phyloP scores from a whole-genome alignment of 2,113 vertebrate species.

The Ptilonorhynchus violaceus region DNA sequence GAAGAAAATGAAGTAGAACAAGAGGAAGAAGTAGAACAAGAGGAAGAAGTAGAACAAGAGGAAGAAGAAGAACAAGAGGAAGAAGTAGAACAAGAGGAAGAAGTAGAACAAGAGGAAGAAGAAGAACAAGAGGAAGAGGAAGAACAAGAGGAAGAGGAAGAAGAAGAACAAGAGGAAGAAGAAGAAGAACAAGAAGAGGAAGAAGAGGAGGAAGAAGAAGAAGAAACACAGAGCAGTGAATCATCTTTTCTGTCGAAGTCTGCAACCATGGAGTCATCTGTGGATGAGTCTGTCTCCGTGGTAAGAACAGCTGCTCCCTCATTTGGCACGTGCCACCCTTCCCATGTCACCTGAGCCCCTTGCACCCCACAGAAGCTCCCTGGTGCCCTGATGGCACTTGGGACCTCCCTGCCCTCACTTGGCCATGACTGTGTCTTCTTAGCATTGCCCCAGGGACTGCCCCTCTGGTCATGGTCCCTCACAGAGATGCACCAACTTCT shows the following conservation, averaged over 20 bases:
- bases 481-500: fast-evolving
- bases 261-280: too few relatives aligned
- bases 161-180: not conserved
- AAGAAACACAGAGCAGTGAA: conserved; percentile 13
- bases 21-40: conserved; percentile 27
- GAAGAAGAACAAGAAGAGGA: not conserved
- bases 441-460: not conserved
- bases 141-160: not conserved
- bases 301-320: not conserved
- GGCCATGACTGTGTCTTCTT: fast-evolving
- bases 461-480: not conserved
- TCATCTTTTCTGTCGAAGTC: not conserved
- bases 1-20: conserved; percentile 13
- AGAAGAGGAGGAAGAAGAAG: not conserved
- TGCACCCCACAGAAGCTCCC: not conserved
- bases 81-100: not conserved
- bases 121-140: conserved; percentile 18
- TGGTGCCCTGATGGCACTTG: not conserved
- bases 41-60: conserved; percentile 24
- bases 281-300: not conserved
- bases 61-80: not conserved
- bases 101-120: conserved; percentile 24
- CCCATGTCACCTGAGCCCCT: not conserved
- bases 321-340: not conserved
- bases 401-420: not conserved